Conservation (phyloP, 2,888 invertebrate genomes). For the Ornithoptera priamus region DNA sequence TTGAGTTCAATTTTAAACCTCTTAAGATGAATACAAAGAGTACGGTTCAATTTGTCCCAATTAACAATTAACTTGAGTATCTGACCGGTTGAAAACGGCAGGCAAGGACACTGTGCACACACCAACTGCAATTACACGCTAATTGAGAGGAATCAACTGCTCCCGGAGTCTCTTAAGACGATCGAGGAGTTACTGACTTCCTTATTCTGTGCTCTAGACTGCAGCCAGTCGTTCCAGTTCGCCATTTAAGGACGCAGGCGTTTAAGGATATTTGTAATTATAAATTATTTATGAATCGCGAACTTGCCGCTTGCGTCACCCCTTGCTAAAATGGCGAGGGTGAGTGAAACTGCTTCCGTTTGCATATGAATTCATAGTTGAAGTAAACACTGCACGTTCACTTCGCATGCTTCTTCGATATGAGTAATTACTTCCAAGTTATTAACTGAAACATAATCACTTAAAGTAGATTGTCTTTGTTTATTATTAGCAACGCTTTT, state of each 20-base stretch:
- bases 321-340: too few relatives aligned
- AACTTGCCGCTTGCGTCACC: not conserved
- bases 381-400: too few relatives aligned
- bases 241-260: slow-evolving; percentile 5
- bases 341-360: too few relatives aligned
- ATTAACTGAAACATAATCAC: too few relatives aligned
- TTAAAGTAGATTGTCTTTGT: too few relatives aligned
- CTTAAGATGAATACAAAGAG: too few relatives aligned
- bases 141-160: slow-evolving; percentile 44
- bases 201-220: slow-evolving; percentile 18
- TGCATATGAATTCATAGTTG: too few relatives aligned
- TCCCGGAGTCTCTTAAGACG: slow-evolving; percentile 26
- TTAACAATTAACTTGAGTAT: slow-evolving; percentile 21
- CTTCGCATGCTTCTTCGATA: too few relatives aligned
- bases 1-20: too few relatives aligned
- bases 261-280: slow-evolving; percentile 2
- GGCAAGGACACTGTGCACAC: slow-evolving; percentile 13
- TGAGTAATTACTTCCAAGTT: too few relatives aligned
- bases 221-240: slow-evolving; percentile 12
- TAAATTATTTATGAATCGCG: slow-evolving; percentile 7
- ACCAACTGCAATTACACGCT: slow-evolving; percentile 39
- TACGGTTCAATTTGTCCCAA: slow-evolving; percentile 3
- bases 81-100: not conserved
- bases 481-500: too few relatives aligned
- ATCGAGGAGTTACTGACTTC: slow-evolving; percentile 22